Percentiles rank a stretch among this genome's conserved stretches.
phyloP scores from a whole-genome alignment of 2,888 invertebrate genomes.

The Dorcus hopei region DNA sequence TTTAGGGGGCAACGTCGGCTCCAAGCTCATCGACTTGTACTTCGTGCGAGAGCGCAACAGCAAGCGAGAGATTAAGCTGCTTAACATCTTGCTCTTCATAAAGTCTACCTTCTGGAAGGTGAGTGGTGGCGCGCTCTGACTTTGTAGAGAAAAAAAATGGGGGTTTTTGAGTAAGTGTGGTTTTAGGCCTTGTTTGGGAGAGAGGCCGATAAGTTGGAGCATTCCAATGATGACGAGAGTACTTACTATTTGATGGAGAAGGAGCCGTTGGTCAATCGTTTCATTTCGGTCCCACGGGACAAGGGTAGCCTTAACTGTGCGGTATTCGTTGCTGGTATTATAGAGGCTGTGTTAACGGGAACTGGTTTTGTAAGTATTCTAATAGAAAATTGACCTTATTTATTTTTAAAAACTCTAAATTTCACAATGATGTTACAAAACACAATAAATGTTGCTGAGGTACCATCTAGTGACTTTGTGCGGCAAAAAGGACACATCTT shows the following conservation, averaged over 20 bases:
- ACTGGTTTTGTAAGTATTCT: conserved; percentile 88
- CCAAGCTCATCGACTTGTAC: conserved; percentile 88
- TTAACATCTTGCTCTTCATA: conserved; percentile 92
- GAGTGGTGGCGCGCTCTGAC: conserved; percentile 22
- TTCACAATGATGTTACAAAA: neutral
- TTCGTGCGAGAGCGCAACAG: conserved; percentile 91
- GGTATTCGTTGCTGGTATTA: conserved; percentile 96
- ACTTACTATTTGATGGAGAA: conserved; percentile 99
- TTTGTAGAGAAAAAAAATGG: neutral
- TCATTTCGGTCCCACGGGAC: conserved; percentile 96
- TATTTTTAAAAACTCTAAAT: too few species aligned
- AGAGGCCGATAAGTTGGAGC: conserved; percentile 97
- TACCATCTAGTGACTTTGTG: too few species aligned
- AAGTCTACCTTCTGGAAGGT: conserved; percentile 98
- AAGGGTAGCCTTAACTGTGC: conserved; percentile 97
- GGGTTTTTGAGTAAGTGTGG: neutral
- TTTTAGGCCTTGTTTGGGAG: conserved; percentile 89
- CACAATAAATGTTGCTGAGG: too few species aligned
- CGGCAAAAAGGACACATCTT: too few species aligned
- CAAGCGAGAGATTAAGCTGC: conserved; percentile 90
- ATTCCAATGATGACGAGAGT: conserved; percentile 96
- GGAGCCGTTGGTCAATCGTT: conserved; percentile 93
- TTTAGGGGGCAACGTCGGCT: conserved; percentile 92
- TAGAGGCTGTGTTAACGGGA: conserved; percentile 91
- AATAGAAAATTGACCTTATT: too few species aligned